A percentile compares a stretch with the other conserved stretches of the same genome.
These are phyloP conservation scores for Anastrepha obliqua DNA, from an alignment of 1,140 invertebrate genomes.

Conservation along the genomic window DNA sequence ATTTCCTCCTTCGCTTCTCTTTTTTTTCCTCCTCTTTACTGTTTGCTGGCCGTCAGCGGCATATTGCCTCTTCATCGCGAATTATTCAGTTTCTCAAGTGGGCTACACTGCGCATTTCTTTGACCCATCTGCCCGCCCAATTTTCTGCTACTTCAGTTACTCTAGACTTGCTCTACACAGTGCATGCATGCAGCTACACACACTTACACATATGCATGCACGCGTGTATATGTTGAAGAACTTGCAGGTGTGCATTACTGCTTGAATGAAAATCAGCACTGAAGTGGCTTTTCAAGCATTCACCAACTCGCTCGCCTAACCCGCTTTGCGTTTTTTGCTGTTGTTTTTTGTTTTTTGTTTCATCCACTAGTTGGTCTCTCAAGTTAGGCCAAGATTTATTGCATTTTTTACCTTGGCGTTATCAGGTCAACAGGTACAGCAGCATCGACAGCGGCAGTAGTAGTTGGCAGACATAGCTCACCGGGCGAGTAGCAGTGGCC, in stretches of 20 bases:
- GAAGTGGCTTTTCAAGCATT: conserved; percentile 11
- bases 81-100: conserved; percentile 44
- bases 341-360: background rate
- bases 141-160: conserved; percentile 14
- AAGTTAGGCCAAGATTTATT: conserved; percentile 49
- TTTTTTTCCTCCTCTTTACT: background rate
- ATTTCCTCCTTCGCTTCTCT: background rate
- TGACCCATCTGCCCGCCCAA: background rate
- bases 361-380: background rate
- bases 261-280: conserved; percentile 27
- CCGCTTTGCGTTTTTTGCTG: background rate
- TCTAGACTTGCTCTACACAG: background rate
- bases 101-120: background rate
- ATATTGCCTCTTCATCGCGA: background rate
- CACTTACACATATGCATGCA: background rate
- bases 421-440: conserved; percentile 47
- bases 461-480: conserved; percentile 24
- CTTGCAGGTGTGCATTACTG: background rate
- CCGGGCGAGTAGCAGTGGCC: conserved; percentile 20
- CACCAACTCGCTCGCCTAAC: conserved; percentile 38
- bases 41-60: background rate
- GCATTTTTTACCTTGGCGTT: conserved; percentile 49
- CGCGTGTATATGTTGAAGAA: background rate
- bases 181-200: background rate
- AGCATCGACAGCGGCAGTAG: background rate